Conservation (phyloP, 53 echinoderm and acorn worm species). For the Luidia sarsii region DNA sequence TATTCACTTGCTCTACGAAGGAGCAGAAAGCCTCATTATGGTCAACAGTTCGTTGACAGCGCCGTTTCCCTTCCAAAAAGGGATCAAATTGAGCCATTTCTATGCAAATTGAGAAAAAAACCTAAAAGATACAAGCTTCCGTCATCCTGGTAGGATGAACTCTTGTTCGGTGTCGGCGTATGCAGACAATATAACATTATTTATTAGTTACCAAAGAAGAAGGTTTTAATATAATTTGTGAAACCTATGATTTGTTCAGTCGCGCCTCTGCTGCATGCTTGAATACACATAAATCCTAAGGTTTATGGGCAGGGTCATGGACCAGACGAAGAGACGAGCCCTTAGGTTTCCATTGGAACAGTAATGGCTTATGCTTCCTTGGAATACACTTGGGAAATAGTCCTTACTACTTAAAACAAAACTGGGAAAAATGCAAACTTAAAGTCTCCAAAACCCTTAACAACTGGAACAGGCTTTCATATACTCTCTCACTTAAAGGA, state of each 20-base stretch:
- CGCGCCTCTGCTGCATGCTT: no score
- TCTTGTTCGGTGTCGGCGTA: no score
- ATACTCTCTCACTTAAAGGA: constrained; percentile 20
- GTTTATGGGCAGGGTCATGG: constrained; percentile 26
- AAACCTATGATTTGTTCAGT: no score
- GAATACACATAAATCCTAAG: neutral
- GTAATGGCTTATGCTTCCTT: no score
- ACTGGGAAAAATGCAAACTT: no score
- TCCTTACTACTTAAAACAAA: no score
- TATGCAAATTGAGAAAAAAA: neutral
- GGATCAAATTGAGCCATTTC: constrained; percentile 26
- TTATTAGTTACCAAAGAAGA: constrained; percentile 4
- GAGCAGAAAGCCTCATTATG: constrained; percentile 3
- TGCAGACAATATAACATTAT: constrained; percentile 24
- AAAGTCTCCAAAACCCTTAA: neutral
- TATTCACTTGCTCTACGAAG: constrained; percentile 1
- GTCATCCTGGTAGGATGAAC: neutral
- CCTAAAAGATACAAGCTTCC: neutral
- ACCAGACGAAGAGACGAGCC: no score
- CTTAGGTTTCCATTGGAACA: no score
- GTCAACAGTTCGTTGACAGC: constrained; percentile 16
- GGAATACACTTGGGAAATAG: no score
- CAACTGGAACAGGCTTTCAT: neutral
- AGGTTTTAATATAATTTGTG: constrained; percentile 10
- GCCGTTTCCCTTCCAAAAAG: constrained; percentile 24